Base-by-base conservation (phyloP, 2,797 vertebrate species). In the Lemur catta region DNA sequence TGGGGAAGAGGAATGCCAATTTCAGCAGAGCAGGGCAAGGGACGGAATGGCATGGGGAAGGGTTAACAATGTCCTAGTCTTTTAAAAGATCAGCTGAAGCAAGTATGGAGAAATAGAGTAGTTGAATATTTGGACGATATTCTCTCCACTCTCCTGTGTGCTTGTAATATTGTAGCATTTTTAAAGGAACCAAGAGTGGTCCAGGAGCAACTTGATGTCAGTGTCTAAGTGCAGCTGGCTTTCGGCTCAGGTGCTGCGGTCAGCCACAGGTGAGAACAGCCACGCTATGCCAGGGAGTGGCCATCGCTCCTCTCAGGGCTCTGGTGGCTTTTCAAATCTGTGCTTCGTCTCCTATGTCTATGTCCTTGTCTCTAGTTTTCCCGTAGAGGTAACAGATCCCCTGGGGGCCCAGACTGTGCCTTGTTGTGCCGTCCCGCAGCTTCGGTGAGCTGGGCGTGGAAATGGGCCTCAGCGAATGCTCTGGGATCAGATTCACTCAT, bases 211-310 rank as follows among this genome's bases (percentile, higher is more conserved):
- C 74, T 84, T 75, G 33, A 3, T 18, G 38, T 35, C 8, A 6
- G 26, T 30, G 63, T 38, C 48, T 5, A 30, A 33, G 50, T 43
- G n/a, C n/a, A 24, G 50, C 76, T 67, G 59, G 20, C 33, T 38
- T 38, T 18, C n/a, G 46, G 28, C 18, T 80, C 14, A 20, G 24
- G 30, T 2, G 3, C 46, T 24, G 18, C 9, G 4, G 4, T 12
- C 48, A 46, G 41, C 35, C 55, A 26, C 17, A 9, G 26, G 59
- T 38, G 35, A 84, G 28, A 35, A 41, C 4, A 22, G 50, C 2
- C 18, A 35, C 5, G 0, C 22, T 30, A 0, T 43, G 2, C 38
- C 24, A 9, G 17, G 30, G 18, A 18, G 48, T 3, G 13, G 61
- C 26, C 28, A 2, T 4, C 8, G 4, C 33, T 35, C 46, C 72